Evolutionary conservation across 23 tunicate genomes (phyloP).

Genomic region (Ciona savignyi): DNA sequence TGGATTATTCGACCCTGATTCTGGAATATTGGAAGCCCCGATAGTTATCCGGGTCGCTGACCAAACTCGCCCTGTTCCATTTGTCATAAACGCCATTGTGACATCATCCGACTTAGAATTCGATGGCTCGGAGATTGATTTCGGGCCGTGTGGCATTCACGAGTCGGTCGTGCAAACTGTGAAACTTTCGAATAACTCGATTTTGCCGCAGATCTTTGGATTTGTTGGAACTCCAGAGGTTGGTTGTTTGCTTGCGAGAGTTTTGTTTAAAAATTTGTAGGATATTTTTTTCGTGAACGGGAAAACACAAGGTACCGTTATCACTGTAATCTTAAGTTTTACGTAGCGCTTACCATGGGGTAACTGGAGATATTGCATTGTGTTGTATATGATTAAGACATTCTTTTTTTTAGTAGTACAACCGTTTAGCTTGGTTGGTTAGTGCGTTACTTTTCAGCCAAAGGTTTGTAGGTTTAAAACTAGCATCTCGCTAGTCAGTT

Average conservation of each 20-base stretch:
- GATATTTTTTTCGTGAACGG: too few relatives aligned
- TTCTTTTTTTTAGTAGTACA: too few relatives aligned
- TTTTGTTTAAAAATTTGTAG: too few relatives aligned
- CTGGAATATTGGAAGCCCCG: slow-evolving; percentile 78
- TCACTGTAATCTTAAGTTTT: too few relatives aligned
- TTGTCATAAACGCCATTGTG: slow-evolving; percentile 71
- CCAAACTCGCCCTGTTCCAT: slow-evolving; percentile 83
- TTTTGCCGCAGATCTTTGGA: slow-evolving; percentile 81
- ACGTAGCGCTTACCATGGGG: too few relatives aligned
- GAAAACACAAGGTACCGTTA: too few relatives aligned
- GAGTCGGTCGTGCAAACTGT: slow-evolving; percentile 64
- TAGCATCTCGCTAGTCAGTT: too few relatives aligned
- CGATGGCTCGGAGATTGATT: slow-evolving; percentile 48
- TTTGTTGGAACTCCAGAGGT: slow-evolving; percentile 81
- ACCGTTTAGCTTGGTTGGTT: too few relatives aligned
- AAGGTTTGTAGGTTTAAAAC: too few relatives aligned
- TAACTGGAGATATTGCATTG: too few relatives aligned
- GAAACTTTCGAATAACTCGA: slow-evolving; percentile 64
- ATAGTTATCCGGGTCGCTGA: slow-evolving; percentile 79
- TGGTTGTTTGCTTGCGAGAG: slow-evolving; percentile 4
- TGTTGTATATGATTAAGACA: too few relatives aligned
- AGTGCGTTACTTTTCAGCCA: too few relatives aligned
- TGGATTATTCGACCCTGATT: slow-evolving; percentile 69
- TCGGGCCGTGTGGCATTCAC: slow-evolving; percentile 75
- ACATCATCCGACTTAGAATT: slow-evolving; percentile 80